Conservation (phyloP, 1,140 invertebrate species). For the Sitobion miscanthi region DNA sequence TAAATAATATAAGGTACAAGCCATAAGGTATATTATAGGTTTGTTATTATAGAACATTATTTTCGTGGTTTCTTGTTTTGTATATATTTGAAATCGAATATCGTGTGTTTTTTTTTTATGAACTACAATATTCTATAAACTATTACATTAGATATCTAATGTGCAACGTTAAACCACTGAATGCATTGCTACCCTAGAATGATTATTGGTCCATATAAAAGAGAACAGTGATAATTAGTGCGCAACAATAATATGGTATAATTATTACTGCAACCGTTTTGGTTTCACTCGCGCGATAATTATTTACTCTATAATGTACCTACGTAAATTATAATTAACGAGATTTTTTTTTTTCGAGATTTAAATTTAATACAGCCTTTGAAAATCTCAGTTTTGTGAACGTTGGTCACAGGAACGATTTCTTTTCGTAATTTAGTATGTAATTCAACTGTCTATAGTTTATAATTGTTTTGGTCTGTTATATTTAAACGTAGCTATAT, state of each 20-base stretch:
- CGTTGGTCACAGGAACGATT: not conserved
- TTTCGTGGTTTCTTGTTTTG: not conserved
- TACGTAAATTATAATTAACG: not conserved
- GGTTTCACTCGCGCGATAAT: constrained; percentile 37
- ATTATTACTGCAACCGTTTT: constrained; percentile 36
- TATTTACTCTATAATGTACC: not conserved
- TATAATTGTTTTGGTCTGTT: not conserved
- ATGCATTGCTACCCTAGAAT: constrained; percentile 28
- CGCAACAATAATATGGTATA: constrained; percentile 40
- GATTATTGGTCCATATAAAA: constrained; percentile 33
- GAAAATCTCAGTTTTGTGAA: not conserved
- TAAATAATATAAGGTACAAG: not conserved
- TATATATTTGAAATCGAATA: not conserved
- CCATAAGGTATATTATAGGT: not conserved
- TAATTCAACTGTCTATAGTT: not conserved
- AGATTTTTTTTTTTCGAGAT: not conserved
- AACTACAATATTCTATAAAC: constrained; percentile 16
- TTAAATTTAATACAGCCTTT: not conserved
- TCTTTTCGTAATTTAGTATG: not conserved
- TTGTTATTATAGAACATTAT: not conserved
- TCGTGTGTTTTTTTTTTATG: not conserved
- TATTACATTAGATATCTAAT: constrained; percentile 1
- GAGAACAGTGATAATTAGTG: constrained; percentile 43
- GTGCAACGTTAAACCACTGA: not conserved
- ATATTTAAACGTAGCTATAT: not conserved